Evolutionary conservation across 2,113 vertebrate genomes (phyloP).

Genomic region (Ptilorrhoa leucosticta): DNA sequence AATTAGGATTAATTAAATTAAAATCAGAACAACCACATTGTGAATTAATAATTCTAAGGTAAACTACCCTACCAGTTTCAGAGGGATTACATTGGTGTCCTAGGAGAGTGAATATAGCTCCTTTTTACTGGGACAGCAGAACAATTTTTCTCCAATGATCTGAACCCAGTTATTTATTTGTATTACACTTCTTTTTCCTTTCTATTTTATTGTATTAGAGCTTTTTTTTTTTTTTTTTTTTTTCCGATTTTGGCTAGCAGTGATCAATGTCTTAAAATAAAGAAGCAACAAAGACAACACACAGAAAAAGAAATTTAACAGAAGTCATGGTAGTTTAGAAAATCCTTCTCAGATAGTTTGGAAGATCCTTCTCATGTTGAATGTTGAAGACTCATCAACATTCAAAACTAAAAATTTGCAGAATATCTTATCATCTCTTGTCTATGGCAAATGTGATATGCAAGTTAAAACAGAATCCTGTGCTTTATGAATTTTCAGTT

Average conservation of each 20-base stretch:
- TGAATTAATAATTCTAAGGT: not conserved
- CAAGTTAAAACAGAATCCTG: conserved; percentile 41
- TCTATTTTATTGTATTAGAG: not conserved
- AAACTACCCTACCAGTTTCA: not conserved
- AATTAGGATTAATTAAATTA: not conserved
- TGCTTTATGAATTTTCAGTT: conserved; percentile 50
- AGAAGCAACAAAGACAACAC: not conserved
- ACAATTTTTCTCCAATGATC: not conserved
- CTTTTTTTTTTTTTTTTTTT: not conserved
- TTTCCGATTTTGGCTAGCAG: not conserved
- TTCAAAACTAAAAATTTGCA: conserved; percentile 27
- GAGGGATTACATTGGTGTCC: not conserved
- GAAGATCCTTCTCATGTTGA: conserved; percentile 14
- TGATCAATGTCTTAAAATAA: not conserved
- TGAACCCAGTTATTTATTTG: not conserved
- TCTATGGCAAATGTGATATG: not conserved
- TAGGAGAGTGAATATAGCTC: not conserved
- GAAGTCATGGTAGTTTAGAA: not conserved
- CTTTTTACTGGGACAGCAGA: not conserved
- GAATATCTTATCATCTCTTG: conserved; percentile 29
- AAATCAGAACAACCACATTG: not conserved
- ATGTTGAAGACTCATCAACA: conserved; percentile 21
- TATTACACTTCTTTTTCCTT: not conserved
- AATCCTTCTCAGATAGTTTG: not conserved
- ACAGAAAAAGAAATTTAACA: not conserved